These are phyloP conservation scores for Enteromius thamalakanensis DNA, from an alignment of 2,797 vertebrate genomes.

Conservation along the genomic window DNA sequence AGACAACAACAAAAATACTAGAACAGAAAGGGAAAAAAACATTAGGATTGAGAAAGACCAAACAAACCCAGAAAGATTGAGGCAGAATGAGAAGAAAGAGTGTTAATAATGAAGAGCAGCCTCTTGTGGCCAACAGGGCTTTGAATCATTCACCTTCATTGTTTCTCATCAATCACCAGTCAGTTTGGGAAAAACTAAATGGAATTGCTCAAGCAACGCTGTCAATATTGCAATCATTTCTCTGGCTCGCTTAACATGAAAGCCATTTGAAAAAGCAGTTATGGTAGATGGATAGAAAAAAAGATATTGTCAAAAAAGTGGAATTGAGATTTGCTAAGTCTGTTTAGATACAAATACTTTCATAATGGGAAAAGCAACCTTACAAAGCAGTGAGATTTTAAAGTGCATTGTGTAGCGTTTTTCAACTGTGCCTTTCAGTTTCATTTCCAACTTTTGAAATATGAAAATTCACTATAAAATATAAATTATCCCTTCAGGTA, in stretches of 20 bases:
- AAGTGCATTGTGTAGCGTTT: conserved; percentile 23
- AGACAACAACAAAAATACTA: conserved; percentile 1
- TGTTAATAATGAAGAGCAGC: conserved; percentile 46
- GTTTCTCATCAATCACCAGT: conserved; percentile 55
- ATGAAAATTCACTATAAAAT: conserved; percentile 14
- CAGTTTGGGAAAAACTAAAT: conserved; percentile 56
- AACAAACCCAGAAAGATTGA: conserved; percentile 10
- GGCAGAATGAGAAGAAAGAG: conserved; percentile 24
- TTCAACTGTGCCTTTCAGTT: conserved; percentile 2
- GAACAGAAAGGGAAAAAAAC: neutral
- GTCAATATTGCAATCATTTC: conserved; percentile 59
- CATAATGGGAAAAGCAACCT: conserved; percentile 49
- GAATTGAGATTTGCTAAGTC: conserved; percentile 71
- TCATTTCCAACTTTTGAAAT: conserved; percentile 16
- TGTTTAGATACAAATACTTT: conserved; percentile 74
- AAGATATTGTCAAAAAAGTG: conserved; percentile 50
- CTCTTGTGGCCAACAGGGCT: conserved; percentile 42
- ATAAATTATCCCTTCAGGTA: neutral
- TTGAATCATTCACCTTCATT: conserved; percentile 43
- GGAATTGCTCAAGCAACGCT: conserved; percentile 44
- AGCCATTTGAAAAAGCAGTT: conserved; percentile 50
- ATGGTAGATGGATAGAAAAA: conserved; percentile 50
- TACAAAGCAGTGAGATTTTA: neutral
- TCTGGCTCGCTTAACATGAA: conserved; percentile 35
- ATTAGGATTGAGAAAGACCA: neutral